Evolutionary conservation across 2,113 vertebrate species (phyloP).

Genomic region (Arvicanthis niloticus): DNA sequence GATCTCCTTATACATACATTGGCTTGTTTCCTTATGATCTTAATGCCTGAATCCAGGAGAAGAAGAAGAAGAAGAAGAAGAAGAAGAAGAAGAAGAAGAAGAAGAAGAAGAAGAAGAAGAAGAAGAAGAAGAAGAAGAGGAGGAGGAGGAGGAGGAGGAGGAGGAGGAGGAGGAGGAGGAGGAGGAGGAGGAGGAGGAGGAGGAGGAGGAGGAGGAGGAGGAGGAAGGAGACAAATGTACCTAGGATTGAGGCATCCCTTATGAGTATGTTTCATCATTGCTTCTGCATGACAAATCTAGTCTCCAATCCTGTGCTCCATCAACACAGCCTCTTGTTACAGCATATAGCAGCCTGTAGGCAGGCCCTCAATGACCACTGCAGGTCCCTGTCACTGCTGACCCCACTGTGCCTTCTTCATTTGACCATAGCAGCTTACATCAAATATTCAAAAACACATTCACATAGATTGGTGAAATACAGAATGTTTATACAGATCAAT

Average conservation of each 20-base stretch:
- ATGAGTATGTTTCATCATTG: not conserved
- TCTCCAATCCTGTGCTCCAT: rapidly evolving
- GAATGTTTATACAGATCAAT: constrained; percentile 19
- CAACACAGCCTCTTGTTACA: rapidly evolving
- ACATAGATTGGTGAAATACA: constrained; percentile 44
- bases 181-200: too few relatives aligned
- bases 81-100: too few relatives aligned
- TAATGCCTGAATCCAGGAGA: not conserved
- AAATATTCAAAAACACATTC: not conserved
- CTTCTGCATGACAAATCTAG: not conserved
- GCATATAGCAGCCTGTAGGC: not conserved
- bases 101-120: too few relatives aligned
- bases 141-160: too few relatives aligned
- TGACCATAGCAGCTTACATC: not conserved
- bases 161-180: too few relatives aligned
- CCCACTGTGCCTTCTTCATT: not conserved
- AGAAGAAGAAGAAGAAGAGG: too few relatives aligned
- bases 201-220: too few relatives aligned
- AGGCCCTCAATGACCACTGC: not conserved
- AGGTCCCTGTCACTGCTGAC: not conserved
- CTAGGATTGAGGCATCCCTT: not conserved
- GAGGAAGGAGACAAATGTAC: not conserved
- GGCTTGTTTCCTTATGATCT: not conserved
- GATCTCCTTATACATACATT: not conserved
- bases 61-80: not conserved